Conservation (phyloP, 2,888 invertebrate genomes). For the Euclidia mi region DNA sequence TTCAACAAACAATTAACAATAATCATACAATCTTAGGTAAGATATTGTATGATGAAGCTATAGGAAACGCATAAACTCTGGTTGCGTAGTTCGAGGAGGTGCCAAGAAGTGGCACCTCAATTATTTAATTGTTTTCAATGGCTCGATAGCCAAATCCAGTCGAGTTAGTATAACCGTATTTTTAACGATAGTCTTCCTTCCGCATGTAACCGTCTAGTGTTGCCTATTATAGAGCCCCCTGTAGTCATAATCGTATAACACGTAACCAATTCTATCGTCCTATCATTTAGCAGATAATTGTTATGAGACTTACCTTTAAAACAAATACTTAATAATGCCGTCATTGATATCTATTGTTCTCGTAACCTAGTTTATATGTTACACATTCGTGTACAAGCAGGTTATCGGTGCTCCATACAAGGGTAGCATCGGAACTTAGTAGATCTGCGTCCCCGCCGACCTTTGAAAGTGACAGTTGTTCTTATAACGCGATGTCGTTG, state of each 20-base stretch:
- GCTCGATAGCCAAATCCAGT: slow-evolving; percentile 49
- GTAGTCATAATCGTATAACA: slow-evolving; percentile 28
- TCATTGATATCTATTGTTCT: neutral
- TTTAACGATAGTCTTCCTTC: slow-evolving; percentile 60
- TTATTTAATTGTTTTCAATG: slow-evolving; percentile 50
- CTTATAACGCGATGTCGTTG: slow-evolving; percentile 76
- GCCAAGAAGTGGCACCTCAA: slow-evolving; percentile 3
- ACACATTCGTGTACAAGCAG: neutral
- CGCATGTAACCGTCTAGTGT: slow-evolving; percentile 48
- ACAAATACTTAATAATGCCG: too few relatives aligned
- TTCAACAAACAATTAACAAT: slow-evolving; percentile 4
- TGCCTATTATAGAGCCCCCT: slow-evolving; percentile 41
- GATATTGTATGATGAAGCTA: neutral
- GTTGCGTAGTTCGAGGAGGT: too few relatives aligned
- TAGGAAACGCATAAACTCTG: neutral
- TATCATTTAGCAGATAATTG: neutral
- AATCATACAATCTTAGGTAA: neutral
- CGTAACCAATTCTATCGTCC: neutral
- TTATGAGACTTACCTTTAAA: too few relatives aligned
- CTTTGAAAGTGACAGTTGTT: slow-evolving; percentile 89
- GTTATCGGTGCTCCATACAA: slow-evolving; percentile 16
- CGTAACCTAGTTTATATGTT: neutral
- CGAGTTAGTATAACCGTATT: slow-evolving; percentile 62
- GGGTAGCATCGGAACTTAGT: slow-evolving; percentile 28
- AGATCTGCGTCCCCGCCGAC: slow-evolving; percentile 74